Conservation (phyloP, 2,888 invertebrate genomes). For the Choristoneura rosaceana region DNA sequence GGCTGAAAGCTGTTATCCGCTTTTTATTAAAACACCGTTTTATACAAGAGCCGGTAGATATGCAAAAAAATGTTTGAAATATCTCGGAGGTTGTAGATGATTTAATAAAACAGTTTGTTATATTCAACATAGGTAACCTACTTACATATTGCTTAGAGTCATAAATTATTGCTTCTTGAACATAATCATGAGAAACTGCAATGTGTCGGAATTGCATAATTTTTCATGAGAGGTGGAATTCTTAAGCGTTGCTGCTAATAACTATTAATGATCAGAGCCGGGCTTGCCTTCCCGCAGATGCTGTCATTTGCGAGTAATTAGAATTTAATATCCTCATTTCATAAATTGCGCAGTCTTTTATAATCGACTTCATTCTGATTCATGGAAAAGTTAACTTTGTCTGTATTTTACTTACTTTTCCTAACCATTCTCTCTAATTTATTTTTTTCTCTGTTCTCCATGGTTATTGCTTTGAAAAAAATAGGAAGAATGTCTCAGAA, state of each 20-base stretch:
- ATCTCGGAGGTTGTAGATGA: constrained; percentile 25
- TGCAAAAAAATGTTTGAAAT: constrained; percentile 59
- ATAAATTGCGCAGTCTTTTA: constrained; percentile 57
- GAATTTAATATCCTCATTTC: constrained; percentile 59
- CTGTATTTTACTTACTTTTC: neutral
- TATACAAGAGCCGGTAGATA: constrained; percentile 66
- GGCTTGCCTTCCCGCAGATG: constrained; percentile 60
- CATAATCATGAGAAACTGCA: constrained; percentile 12
- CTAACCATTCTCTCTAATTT: no score
- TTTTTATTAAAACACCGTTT: constrained; percentile 82
- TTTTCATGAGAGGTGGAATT: constrained; percentile 67
- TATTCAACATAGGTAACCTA: neutral
- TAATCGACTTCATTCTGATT: constrained; percentile 16
- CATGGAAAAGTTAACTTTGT: neutral
- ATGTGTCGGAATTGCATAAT: constrained; percentile 64
- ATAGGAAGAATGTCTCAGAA: no score
- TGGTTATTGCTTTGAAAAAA: no score
- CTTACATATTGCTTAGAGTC: neutral
- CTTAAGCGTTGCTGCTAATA: constrained; percentile 73
- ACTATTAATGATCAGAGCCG: constrained; percentile 69
- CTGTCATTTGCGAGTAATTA: constrained; percentile 76
- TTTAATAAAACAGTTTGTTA: constrained; percentile 20
- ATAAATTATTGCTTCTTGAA: neutral
- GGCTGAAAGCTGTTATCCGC: constrained; percentile 76
- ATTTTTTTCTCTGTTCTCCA: no score